Evolutionary conservation across 53 echinoderm and acorn worm species (phyloP).

Genomic region (Zoroaster sp.): DNA sequence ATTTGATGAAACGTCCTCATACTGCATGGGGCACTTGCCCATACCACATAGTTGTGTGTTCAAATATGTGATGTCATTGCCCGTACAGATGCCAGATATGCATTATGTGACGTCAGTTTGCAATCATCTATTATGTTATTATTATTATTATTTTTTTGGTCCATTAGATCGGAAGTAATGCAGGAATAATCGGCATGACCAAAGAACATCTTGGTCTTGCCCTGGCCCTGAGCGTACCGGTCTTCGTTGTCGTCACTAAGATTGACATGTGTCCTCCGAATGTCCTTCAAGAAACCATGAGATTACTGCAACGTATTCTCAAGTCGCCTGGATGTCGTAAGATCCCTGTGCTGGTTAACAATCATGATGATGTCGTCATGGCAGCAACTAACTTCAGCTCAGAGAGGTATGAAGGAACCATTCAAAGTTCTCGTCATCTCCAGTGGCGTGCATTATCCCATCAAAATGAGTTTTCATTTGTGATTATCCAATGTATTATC

Average conservation of each 20-base stretch:
- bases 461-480: no score
- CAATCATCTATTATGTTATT: not conserved
- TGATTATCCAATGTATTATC: no score
- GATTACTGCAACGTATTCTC: slow-evolving; percentile 89
- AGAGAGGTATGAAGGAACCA: slow-evolving; percentile 68
- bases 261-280: slow-evolving; percentile 99
- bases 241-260: slow-evolving; percentile 98
- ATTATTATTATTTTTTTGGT: not conserved
- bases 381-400: slow-evolving; percentile 99
- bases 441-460: no score
- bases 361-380: slow-evolving; percentile 92
- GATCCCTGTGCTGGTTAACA: slow-evolving; percentile 96
- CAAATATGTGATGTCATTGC: no score
- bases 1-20: no score
- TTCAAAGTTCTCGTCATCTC: no score
- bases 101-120: no score
- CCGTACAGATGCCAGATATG: no score
- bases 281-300: slow-evolving; percentile 94
- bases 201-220: slow-evolving; percentile 97
- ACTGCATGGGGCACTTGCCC: no score
- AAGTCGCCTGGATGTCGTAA: slow-evolving; percentile 98
- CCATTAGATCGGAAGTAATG: slow-evolving; percentile 90
- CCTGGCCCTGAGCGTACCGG: slow-evolving; percentile 93
- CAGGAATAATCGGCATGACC: slow-evolving; percentile 98
- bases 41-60: no score